A percentile compares a stretch with the other conserved stretches of the same genome.
These are phyloP conservation scores for Pollimyrus isidori DNA, from an alignment of 2,113 vertebrate species.

Conservation along the genomic window DNA sequence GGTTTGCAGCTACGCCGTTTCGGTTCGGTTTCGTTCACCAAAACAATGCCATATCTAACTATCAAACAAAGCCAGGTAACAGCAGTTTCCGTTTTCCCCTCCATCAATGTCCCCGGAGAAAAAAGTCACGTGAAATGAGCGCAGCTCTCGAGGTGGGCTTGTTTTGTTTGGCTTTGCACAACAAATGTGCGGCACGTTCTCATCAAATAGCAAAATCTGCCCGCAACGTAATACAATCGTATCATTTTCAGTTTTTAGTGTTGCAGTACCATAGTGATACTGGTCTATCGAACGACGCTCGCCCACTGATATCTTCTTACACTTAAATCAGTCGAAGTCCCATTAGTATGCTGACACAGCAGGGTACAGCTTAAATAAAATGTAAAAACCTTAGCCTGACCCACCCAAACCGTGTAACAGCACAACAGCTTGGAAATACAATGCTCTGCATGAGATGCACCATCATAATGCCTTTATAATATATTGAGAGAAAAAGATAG, in stretches of 20 bases:
- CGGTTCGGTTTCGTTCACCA: background rate
- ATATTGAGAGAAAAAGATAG: no score
- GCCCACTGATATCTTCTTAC: background rate
- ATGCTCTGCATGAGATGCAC: no score
- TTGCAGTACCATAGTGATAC: background rate
- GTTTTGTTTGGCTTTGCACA: background rate
- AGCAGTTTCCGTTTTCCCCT: background rate
- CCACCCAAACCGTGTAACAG: background rate
- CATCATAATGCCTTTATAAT: no score
- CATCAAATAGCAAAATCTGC: background rate
- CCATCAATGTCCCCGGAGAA: background rate
- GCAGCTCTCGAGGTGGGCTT: no score
- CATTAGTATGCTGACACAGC: background rate
- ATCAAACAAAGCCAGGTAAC: background rate
- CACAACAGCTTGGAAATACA: background rate
- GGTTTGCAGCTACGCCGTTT: background rate
- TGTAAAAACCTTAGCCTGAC: background rate
- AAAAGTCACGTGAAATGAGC: background rate
- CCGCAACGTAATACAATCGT: background rate
- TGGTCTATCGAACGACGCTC: background rate
- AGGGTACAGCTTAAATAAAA: background rate
- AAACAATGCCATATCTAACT: background rate
- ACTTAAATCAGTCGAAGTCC: background rate
- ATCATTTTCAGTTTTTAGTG: background rate
- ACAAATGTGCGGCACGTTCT: background rate